Conservation (phyloP, 2,113 vertebrate genomes). For the Anser brachyrhynchus region DNA sequence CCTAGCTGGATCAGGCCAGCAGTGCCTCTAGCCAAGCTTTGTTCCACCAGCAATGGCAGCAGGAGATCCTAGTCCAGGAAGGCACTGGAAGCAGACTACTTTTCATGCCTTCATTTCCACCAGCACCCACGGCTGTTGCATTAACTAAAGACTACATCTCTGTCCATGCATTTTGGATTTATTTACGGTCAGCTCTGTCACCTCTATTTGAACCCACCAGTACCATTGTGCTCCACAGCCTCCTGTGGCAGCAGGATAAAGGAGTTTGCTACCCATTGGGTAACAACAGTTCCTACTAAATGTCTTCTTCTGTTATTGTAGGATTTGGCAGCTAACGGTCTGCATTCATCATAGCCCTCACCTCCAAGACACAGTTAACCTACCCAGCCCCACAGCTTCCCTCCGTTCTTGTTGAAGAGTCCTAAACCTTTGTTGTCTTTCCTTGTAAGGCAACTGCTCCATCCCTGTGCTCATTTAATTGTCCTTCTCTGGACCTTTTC, state of each 20-base stretch:
- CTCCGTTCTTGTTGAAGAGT: background rate
- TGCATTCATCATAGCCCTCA: background rate
- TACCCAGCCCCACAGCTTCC: background rate
- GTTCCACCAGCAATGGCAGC: background rate
- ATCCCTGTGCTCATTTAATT: background rate
- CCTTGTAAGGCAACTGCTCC: background rate
- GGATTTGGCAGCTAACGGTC: background rate
- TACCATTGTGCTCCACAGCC: background rate
- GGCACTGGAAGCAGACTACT: background rate
- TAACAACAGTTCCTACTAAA: background rate
- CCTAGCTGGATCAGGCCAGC: background rate
- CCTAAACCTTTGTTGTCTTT: background rate
- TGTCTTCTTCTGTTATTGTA: background rate
- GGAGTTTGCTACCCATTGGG: background rate
- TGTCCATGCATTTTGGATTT: background rate
- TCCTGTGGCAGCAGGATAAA: background rate
- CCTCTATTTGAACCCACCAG: background rate
- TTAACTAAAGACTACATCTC: background rate
- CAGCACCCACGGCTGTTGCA: background rate
- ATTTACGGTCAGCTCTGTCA: background rate
- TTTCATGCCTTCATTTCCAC: background rate
- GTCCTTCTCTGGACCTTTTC: background rate
- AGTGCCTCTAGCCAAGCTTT: background rate
- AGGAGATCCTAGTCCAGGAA: background rate
- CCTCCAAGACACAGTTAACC: background rate